Base-by-base conservation (phyloP, 2,888 invertebrate species). In the Thymelicus lineola region DNA sequence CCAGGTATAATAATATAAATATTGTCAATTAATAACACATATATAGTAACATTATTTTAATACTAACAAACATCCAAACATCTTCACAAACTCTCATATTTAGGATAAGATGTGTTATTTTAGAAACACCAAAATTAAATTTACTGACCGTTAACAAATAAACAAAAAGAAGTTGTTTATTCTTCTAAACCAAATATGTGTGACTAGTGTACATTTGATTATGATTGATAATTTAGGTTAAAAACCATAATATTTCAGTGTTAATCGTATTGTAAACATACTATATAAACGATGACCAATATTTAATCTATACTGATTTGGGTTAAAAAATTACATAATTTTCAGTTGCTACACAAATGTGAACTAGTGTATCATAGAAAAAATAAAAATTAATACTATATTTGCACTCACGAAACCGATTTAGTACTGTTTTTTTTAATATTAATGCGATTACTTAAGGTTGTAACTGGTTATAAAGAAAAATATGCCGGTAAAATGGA, bases 291-390 rank as follows among this genome's bases (percentile, higher is more conserved):
- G 17, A 50, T 50, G 48, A 28, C 28, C 55, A 28, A 55, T 55
- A 28, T 14, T 20, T 14, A 55, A 61, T 36, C 55, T 45, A 62
- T 62, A 36, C 17, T 28, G 55, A 68, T 55, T 61, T 61, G 46
- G 61, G 67, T 68, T 68, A 55, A 55, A 67, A 38, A 67, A 20
- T 68, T 61, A 68, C 61, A 68, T 68, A 68, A 68, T 68, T 67
- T 68, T 45, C 10, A 46, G 35, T 67, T 53, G 45, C 17, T 68
- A 68, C 15, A 53, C 55, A 45, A 57, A 35, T 42, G 46, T 35
- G n/a, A 14, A 53, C 61, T 20, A n/a, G 9, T 9, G 17, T 48
- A 15, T 42, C 15, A 3, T 6, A 1, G 12, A n/a, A 17, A 48
- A 28, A 6, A 38, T 20, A 50, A 48, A 36, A 28, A 50, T 50